Conservation (phyloP, 2,888 invertebrate genomes). For the Eumerus sabulonum region DNA sequence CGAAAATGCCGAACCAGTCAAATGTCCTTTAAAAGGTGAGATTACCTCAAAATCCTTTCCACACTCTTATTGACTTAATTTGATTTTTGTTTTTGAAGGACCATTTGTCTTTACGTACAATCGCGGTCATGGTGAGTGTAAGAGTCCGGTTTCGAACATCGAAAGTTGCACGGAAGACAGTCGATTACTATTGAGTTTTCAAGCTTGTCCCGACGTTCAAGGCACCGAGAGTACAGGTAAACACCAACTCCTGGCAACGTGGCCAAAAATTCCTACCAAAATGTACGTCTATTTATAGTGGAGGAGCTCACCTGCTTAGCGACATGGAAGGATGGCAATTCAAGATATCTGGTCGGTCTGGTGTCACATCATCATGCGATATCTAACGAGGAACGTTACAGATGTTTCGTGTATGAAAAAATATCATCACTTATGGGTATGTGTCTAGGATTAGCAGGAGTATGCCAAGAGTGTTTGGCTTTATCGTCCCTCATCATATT, state of each 20-base stretch:
- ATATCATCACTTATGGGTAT: conserved; percentile 82
- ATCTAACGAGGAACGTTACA: conserved; percentile 94
- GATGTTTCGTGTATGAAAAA: conserved; percentile 97
- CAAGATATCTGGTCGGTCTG: conserved; percentile 93
- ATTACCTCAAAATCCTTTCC: neutral
- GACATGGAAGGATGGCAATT: conserved; percentile 96
- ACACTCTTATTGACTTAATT: neutral
- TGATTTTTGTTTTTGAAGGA: conserved; percentile 80
- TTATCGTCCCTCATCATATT: conserved; percentile 6
- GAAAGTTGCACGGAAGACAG: conserved; percentile 97
- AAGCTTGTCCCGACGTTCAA: conserved; percentile 94
- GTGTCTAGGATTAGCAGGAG: conserved; percentile 58
- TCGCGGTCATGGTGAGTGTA: conserved; percentile 93
- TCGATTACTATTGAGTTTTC: conserved; percentile 92
- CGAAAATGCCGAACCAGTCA: conserved; percentile 91
- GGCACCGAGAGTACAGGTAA: conserved; percentile 94
- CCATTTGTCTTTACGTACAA: conserved; percentile 96
- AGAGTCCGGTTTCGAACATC: conserved; percentile 92
- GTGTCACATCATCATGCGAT: conserved; percentile 93
- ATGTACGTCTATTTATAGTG: conserved; percentile 81
- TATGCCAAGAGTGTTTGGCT: conserved; percentile 14
- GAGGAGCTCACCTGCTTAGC: conserved; percentile 95
- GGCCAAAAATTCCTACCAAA: conserved; percentile 1
- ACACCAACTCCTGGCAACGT: conserved; percentile 5
- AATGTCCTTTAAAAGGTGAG: conserved; percentile 86